These are phyloP conservation scores for Micromys minutus DNA, from an alignment of 2,113 vertebrate species.

Conservation along the genomic window DNA sequence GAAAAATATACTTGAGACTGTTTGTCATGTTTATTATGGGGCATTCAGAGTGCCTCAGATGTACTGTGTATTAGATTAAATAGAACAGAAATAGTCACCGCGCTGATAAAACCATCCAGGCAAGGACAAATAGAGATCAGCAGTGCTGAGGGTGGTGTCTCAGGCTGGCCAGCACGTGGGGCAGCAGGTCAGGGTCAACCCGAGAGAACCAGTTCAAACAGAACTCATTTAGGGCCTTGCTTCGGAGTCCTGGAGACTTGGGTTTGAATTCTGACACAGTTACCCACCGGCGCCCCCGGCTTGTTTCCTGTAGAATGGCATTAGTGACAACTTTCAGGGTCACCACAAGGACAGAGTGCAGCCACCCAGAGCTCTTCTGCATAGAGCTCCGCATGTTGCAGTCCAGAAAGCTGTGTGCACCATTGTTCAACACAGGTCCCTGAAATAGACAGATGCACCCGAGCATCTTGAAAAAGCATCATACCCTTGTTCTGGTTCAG, in stretches of 20 bases:
- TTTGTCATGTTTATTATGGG: conserved; percentile 65
- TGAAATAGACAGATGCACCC: not conserved
- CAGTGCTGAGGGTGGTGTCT: not conserved
- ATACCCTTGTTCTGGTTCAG: not conserved
- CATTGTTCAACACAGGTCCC: not conserved
- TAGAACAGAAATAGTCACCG: conserved; percentile 4
- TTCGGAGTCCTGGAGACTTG: not conserved
- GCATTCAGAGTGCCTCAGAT: not conserved
- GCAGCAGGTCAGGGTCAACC: not conserved
- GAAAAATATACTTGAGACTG: conserved; percentile 36
- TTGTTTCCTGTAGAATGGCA: not conserved
- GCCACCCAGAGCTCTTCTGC: not conserved
- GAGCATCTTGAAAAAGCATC: not conserved
- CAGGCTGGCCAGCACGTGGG: not conserved
- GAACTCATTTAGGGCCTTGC: not conserved
- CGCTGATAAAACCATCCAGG: not conserved
- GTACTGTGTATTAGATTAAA: not conserved
- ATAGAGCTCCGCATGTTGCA: not conserved
- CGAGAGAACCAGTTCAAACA: not conserved
- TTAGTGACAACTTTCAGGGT: not conserved
- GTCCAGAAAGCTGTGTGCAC: no score
- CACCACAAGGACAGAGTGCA: not conserved
- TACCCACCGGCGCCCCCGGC: not conserved
- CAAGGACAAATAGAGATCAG: not conserved
- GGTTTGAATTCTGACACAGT: not conserved